phyloP scores from a whole-genome alignment of 2,797 vertebrate genomes.

The Pseudochirops corinnae region DNA sequence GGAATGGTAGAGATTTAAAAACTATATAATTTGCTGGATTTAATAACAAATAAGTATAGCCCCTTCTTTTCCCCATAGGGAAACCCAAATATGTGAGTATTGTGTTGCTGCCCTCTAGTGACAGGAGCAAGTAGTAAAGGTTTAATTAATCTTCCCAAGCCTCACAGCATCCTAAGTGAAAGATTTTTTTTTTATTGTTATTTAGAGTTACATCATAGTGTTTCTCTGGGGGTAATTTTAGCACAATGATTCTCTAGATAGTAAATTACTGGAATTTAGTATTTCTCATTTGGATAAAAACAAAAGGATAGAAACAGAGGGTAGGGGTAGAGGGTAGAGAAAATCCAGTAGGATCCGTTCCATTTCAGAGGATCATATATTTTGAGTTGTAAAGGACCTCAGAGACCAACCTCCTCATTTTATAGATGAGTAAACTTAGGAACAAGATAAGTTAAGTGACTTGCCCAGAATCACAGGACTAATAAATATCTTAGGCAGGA shows the following conservation, averaged over 20 bases:
- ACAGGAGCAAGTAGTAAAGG: slow-evolving; percentile 16
- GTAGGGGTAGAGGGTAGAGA: neutral
- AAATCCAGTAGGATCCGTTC: neutral
- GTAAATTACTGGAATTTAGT: neutral
- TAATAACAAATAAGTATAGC: neutral
- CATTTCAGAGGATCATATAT: neutral
- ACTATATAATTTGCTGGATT: accelerated
- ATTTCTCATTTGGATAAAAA: neutral
- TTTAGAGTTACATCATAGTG: no score
- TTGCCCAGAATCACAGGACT: neutral
- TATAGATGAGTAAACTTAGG: neutral
- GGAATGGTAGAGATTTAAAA: neutral
- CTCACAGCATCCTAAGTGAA: neutral
- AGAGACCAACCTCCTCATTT: neutral
- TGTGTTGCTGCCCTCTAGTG: neutral
- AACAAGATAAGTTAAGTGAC: neutral
- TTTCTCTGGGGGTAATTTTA: neutral
- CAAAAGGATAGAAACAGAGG: neutral
- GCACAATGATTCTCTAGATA: neutral
- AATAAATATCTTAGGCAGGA: neutral
- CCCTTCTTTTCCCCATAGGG: accelerated
- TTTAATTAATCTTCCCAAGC: neutral
- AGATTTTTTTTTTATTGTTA: neutral
- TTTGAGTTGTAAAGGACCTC: neutral
- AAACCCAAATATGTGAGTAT: neutral